Conservation (phyloP, 2,797 vertebrate genomes). For the Megalops cyprinoides region DNA sequence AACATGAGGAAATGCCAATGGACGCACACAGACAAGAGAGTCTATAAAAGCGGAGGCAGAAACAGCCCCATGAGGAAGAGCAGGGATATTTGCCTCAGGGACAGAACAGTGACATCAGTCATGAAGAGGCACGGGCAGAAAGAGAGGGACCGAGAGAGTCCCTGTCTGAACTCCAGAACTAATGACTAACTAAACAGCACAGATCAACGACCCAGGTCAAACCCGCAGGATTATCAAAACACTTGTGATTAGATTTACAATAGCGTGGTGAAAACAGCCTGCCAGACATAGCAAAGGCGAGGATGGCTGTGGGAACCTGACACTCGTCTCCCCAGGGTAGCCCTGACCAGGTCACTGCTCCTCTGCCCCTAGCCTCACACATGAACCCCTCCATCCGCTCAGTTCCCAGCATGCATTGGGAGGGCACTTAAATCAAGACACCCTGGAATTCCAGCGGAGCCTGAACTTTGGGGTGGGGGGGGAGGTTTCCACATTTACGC, state of each 20-base stretch:
- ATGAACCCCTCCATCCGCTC: not conserved
- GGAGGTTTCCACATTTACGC: no score
- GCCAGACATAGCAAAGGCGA: slow-evolving; percentile 11
- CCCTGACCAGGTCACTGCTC: not conserved
- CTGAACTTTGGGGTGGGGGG: not conserved
- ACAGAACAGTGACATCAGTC: not conserved
- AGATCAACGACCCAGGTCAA: slow-evolving; percentile 10
- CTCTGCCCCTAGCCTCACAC: not conserved
- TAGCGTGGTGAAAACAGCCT: not conserved
- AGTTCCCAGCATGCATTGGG: slow-evolving; percentile 1
- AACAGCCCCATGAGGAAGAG: no score
- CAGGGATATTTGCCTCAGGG: no score
- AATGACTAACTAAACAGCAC: not conserved
- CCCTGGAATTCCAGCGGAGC: not conserved
- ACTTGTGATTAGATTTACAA: slow-evolving; percentile 26
- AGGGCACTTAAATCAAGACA: not conserved
- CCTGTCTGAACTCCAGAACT: not conserved
- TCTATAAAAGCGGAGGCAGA: not conserved
- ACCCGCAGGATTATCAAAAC: slow-evolving; percentile 7
- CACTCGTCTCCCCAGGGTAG: not conserved
- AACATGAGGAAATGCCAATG: not conserved
- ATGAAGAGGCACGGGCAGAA: not conserved
- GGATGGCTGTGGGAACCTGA: slow-evolving; percentile 14
- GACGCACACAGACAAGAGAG: not conserved
- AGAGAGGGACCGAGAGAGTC: not conserved